Evolutionary conservation across 2,888 invertebrate genomes (phyloP), one percentile per base, ranked within the genome.

Genomic region (Dryomyza anilis): DNA sequence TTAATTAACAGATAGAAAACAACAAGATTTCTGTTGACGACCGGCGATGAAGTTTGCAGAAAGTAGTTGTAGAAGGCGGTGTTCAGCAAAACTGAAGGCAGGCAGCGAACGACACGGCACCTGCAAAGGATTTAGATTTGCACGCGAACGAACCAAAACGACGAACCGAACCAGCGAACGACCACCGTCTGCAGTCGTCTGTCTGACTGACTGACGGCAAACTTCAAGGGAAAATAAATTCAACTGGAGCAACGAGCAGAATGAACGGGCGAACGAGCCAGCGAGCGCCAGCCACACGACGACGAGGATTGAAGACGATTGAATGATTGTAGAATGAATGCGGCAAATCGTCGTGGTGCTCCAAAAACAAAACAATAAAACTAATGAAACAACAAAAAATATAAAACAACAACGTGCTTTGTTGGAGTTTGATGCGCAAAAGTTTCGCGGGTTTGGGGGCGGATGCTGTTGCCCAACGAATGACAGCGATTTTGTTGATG

Each of bases 131-230:
- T 61, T n/a, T n/a, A n/a, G n/a, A n/a, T n/a, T 52, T 61, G 7
- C 39, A 60, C 60, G 61, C 61, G 30, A n/a, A n/a, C n/a, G n/a
- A n/a, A n/a, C n/a, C n/a, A n/a, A n/a, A n/a, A n/a, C n/a, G n/a
- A n/a, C n/a, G n/a, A n/a, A n/a, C n/a, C n/a, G n/a, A n/a, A n/a
- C n/a, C n/a, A n/a, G n/a, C n/a, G n/a, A n/a, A n/a, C n/a, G n/a
- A n/a, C n/a, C n/a, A n/a, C n/a, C n/a, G n/a, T n/a, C n/a, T n/a
- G n/a, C n/a, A n/a, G n/a, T n/a, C n/a, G n/a, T n/a, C n/a, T n/a
- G n/a, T n/a, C n/a, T n/a, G n/a, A 61, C 61, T 52, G 61, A 52
- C 33, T 30, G 52, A 45, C 61, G 61, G 61, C 29, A 53, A 61
- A 53, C 53, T 61, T 52, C 61, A 61, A 61, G 53, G 43, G 52